phyloP scores from a whole-genome alignment of 64 coral and sea anemone species.

The Pocillopora damicornis region DNA sequence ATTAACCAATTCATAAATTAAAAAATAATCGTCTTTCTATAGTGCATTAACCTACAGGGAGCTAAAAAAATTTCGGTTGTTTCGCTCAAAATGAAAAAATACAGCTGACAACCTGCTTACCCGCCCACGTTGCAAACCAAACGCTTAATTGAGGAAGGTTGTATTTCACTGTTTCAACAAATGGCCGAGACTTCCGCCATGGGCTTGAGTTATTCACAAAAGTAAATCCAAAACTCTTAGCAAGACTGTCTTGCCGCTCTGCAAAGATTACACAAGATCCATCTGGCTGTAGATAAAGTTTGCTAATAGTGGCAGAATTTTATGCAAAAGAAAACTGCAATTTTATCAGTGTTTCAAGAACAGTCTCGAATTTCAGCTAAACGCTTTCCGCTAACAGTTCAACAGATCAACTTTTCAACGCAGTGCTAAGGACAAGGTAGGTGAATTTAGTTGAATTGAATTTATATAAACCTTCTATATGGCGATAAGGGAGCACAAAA shows the following conservation, averaged over 20 bases:
- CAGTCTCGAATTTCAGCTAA: too few relatives aligned
- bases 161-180: conserved; percentile 19
- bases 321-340: not conserved
- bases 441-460: too few relatives aligned
- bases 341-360: too few relatives aligned
- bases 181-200: conserved; percentile 17
- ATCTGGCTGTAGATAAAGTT: not conserved
- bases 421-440: too few relatives aligned
- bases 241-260: not conserved
- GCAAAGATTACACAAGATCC: not conserved
- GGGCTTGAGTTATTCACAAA: not conserved
- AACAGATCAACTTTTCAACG: too few relatives aligned
- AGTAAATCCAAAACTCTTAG: conserved; percentile 3
- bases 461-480: too few relatives aligned
- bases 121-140: conserved; percentile 1
- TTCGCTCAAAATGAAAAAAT: not conserved
- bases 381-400: too few relatives aligned
- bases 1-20: not conserved
- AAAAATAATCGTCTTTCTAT: not conserved
- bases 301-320: not conserved
- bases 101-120: not conserved
- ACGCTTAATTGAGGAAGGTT: conserved; percentile 1
- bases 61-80: not conserved
- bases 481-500: too few relatives aligned
- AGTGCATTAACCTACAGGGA: not conserved